Base-by-base conservation (phyloP, 2,113 vertebrate species). In the Pteronura brasiliensis region DNA sequence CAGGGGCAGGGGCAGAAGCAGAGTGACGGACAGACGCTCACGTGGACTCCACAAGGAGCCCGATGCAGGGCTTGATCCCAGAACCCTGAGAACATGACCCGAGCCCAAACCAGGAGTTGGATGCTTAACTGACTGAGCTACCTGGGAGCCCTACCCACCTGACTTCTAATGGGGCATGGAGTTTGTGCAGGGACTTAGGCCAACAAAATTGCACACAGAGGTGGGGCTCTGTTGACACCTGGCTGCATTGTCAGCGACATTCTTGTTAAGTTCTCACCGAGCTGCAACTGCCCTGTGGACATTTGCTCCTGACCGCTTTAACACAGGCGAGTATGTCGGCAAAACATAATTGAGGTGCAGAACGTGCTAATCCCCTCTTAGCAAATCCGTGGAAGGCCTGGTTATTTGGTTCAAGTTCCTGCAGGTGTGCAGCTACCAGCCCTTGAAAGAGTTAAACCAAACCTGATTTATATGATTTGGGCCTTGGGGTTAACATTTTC, bases 151-250 rank as follows among this genome's bases (percentile, higher is more conserved):
- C 34, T 17, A n/a, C 67, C 7, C 1, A 29, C 31, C n/a, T 17
- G 17, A 11, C n/a, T 34, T 17, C 52, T 39, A 3, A 39, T 0
- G 25, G 34, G 65, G 12, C 2, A 0, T 0, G 4, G 34, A 47
- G 25, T 29, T 47, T 10, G 27, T 31, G 42, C 1, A 0, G 39
- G 39, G 65, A 0, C 13, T 21, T 9, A 7, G 31, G 39, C 69
- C 34, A 34, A 49, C 14, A 13, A 4, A 7, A 42, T 1, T 7
- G 49, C 34, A 0, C 4, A 13, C 71, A 1, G 2, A 1, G 4
- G 7, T 8, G 36, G 47, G 25, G 36, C 82, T 34, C 10, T 1
- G 71, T 6, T 7, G 47, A 12, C 1, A 17, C 34, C 67, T 6
- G 21, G 29, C 18, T n/a, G 29, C n/a, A 1, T 3, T 13, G 49